These are phyloP conservation scores for Hyperopisus bebe DNA, from an alignment of 2,113 vertebrate species.

Conservation along the genomic window DNA sequence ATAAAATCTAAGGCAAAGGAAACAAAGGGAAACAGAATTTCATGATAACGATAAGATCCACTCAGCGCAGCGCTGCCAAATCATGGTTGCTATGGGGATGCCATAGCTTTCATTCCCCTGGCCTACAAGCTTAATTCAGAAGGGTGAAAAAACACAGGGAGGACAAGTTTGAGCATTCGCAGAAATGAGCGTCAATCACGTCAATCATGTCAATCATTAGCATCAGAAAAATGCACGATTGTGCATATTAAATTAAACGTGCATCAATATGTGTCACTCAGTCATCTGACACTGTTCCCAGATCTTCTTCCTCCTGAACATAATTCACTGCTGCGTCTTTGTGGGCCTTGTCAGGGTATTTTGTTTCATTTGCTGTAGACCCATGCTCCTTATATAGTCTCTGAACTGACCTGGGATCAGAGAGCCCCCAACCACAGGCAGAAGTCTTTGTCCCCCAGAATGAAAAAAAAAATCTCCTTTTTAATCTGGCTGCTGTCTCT, in stretches of 20 bases:
- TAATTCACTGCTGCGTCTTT: not conserved
- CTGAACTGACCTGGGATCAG: not conserved
- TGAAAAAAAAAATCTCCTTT: not conserved
- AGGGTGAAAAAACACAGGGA: not conserved
- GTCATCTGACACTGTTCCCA: not conserved
- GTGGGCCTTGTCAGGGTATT: not conserved
- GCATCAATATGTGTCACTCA: not conserved
- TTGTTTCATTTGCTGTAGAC: not conserved
- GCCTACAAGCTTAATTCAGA: not conserved
- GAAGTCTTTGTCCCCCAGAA: not conserved
- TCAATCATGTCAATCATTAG: not conserved
- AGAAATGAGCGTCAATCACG: not conserved
- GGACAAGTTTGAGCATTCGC: not conserved
- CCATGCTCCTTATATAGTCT: not conserved
- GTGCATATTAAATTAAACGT: not conserved
- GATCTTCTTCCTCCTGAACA: not conserved
- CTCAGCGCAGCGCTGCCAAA: not conserved
- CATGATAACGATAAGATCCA: not conserved
- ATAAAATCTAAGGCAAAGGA: not conserved
- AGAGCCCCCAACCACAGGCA: not conserved
- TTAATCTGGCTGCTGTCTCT: not conserved
- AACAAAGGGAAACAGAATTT: not conserved
- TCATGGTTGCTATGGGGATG: not conserved
- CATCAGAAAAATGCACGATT: not conserved
- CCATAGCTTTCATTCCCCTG: not conserved